phyloP scores from a whole-genome alignment of 2,797 vertebrate genomes.

The Arrhamphus sclerolepis region DNA sequence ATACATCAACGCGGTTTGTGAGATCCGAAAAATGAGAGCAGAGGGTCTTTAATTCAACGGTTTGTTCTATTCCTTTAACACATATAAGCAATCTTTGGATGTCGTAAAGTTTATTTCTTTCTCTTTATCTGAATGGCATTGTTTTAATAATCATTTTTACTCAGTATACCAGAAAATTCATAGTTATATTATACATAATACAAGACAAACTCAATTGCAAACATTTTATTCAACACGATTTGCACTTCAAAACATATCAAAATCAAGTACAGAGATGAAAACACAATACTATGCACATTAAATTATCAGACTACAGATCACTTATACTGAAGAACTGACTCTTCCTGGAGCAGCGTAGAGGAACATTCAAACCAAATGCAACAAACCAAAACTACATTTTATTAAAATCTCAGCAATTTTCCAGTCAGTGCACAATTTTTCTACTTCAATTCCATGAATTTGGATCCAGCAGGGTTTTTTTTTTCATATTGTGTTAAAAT shows the following conservation, averaged over 20 bases:
- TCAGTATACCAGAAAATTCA: too few relatives aligned
- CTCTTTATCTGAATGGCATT: too few relatives aligned
- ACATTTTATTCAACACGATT: constrained; percentile 77
- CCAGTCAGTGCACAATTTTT: constrained; percentile 25
- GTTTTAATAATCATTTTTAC: too few relatives aligned
- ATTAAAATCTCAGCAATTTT: constrained; percentile 29
- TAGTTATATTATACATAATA: too few relatives aligned
- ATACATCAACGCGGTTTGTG: background rate
- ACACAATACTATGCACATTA: constrained; percentile 56
- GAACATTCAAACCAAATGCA: constrained; percentile 32
- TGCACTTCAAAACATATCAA: constrained; percentile 85
- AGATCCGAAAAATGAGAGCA: background rate
- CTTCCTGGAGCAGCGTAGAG: constrained; percentile 47
- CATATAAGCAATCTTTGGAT: too few relatives aligned
- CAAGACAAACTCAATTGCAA: constrained; percentile 45
- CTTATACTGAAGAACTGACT: constrained; percentile 46
- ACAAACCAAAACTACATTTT: constrained; percentile 11
- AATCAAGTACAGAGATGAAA: constrained; percentile 74
- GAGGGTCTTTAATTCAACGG: too few relatives aligned
- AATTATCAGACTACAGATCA: constrained; percentile 55
- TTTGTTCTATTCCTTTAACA: too few relatives aligned
- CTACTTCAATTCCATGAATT: constrained; percentile 29
- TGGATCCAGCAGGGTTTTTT: constrained; percentile 43
- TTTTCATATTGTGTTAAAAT: constrained; percentile 18
- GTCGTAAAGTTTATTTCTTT: too few relatives aligned